A percentile compares a stretch with the other conserved stretches of the same genome.
Conservation (phyloP, 1,140 invertebrate genomes). For the Trichoplusia ni region DNA sequence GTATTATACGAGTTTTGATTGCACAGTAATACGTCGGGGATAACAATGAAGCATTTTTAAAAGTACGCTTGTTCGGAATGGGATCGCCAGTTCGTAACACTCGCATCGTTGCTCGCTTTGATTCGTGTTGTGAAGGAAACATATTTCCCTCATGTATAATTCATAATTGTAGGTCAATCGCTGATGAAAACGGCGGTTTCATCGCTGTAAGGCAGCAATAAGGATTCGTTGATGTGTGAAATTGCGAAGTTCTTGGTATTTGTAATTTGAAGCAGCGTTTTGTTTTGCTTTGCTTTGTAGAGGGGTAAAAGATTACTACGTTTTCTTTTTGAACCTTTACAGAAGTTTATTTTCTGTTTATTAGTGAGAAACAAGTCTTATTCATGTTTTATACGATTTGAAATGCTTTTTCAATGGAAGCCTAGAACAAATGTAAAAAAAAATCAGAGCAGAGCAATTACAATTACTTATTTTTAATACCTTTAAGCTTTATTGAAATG, state of each 20-base stretch:
- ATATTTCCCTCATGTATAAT: slow-evolving; percentile 18
- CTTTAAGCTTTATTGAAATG: too few relatives aligned
- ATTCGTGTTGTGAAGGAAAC: slow-evolving; percentile 18
- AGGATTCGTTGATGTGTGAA: background rate
- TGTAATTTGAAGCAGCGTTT: too few relatives aligned
- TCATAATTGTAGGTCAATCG: slow-evolving; percentile 19
- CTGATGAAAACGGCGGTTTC: slow-evolving; percentile 5
- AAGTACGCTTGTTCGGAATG: background rate
- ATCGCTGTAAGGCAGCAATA: background rate
- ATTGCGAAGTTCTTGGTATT: background rate
- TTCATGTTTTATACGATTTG: too few relatives aligned
- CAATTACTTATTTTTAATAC: too few relatives aligned
- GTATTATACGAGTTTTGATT: slow-evolving; percentile 14
- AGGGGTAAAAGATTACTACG: too few relatives aligned
- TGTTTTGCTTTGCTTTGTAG: too few relatives aligned
- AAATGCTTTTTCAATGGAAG: too few relatives aligned
- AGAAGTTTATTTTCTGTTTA: too few relatives aligned
- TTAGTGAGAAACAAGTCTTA: too few relatives aligned
- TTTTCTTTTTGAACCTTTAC: too few relatives aligned
- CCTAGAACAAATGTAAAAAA: too few relatives aligned
- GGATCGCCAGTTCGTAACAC: background rate
- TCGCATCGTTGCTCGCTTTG: slow-evolving; percentile 10
- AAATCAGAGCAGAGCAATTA: too few relatives aligned
- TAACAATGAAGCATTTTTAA: slow-evolving; percentile 14
- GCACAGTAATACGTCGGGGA: slow-evolving; percentile 13